phyloP scores from a whole-genome alignment of 2,888 invertebrate species.

The Protodeltote pygarga region DNA sequence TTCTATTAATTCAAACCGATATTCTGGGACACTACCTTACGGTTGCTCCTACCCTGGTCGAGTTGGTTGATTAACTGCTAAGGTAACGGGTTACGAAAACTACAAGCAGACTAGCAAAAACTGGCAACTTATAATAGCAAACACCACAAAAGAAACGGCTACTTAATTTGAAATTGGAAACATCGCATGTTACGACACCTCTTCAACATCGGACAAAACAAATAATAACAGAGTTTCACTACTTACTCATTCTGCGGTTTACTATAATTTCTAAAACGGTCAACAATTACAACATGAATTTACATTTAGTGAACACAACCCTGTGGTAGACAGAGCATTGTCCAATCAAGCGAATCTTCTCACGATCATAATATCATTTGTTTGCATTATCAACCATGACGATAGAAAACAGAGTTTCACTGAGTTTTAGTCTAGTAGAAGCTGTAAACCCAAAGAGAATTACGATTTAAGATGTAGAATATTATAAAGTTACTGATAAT shows the following conservation, averaged over 20 bases:
- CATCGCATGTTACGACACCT: not conserved
- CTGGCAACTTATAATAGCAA: too few relatives aligned
- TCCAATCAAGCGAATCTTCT: slow-evolving; percentile 49
- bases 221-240: slow-evolving; percentile 4
- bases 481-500: too few relatives aligned
- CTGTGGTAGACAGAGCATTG: slow-evolving; percentile 17
- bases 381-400: slow-evolving; percentile 36
- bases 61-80: too few relatives aligned
- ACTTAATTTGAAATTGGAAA: too few relatives aligned
- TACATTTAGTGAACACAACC: slow-evolving; percentile 9
- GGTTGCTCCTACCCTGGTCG: too few relatives aligned
- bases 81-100: too few relatives aligned
- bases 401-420: slow-evolving; percentile 20
- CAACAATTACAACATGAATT: slow-evolving; percentile 20
- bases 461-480: too few relatives aligned
- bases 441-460: too few relatives aligned
- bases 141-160: too few relatives aligned
- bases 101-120: too few relatives aligned
- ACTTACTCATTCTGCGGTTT: slow-evolving; percentile 13
- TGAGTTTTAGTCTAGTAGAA: slow-evolving; percentile 1
- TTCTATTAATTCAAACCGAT: too few relatives aligned
- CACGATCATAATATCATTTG: slow-evolving; percentile 43
- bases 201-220: not conserved
- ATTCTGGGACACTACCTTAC: too few relatives aligned
- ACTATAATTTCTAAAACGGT: slow-evolving; percentile 12